A percentile compares a stretch with the other conserved stretches of the same genome.
phyloP scores from a whole-genome alignment of 2,888 invertebrate genomes.

The Agriopis aurantiaria region DNA sequence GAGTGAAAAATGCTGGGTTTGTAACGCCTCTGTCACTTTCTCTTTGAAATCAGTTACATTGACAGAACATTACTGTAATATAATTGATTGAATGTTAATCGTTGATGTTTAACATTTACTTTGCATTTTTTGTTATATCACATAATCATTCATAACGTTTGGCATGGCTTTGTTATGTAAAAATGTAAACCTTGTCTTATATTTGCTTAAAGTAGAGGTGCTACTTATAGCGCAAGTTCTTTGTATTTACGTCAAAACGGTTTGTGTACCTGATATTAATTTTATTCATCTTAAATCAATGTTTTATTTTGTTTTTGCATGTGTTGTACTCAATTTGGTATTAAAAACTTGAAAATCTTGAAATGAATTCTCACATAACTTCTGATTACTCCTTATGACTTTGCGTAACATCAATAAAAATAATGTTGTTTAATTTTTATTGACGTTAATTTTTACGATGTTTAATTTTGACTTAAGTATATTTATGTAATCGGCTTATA shows the following conservation, averaged over 20 bases:
- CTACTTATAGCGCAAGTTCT: too few species aligned
- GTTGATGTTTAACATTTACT: slow-evolving; percentile 39
- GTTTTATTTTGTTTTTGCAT: not conserved
- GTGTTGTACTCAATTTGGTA: not conserved
- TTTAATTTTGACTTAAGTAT: slow-evolving; percentile 28
- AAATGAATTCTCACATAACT: slow-evolving; percentile 12
- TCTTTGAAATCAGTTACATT: slow-evolving; percentile 57
- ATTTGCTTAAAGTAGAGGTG: not conserved
- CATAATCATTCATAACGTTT: slow-evolving; percentile 19
- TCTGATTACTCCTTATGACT: slow-evolving; percentile 19
- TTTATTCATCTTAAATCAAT: not conserved
- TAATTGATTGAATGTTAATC: slow-evolving; percentile 68
- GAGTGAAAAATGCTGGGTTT: slow-evolving; percentile 63
- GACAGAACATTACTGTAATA: slow-evolving; percentile 52
- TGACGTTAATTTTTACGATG: slow-evolving; percentile 29
- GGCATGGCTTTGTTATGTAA: slow-evolving; percentile 6
- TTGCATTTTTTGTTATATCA: slow-evolving; percentile 22
- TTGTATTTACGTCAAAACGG: not conserved
- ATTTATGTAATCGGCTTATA: slow-evolving; percentile 31
- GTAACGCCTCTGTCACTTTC: slow-evolving; percentile 61
- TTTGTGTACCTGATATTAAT: not conserved
- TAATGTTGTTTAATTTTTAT: slow-evolving; percentile 27
- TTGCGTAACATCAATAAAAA: slow-evolving; percentile 36
- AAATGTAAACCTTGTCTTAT: not conserved
- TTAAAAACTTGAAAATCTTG: not conserved